Evolutionary conservation across 1,140 invertebrate species (phyloP), one percentile per base, ranked within the genome.

Genomic region (Melitaea cinxia): DNA sequence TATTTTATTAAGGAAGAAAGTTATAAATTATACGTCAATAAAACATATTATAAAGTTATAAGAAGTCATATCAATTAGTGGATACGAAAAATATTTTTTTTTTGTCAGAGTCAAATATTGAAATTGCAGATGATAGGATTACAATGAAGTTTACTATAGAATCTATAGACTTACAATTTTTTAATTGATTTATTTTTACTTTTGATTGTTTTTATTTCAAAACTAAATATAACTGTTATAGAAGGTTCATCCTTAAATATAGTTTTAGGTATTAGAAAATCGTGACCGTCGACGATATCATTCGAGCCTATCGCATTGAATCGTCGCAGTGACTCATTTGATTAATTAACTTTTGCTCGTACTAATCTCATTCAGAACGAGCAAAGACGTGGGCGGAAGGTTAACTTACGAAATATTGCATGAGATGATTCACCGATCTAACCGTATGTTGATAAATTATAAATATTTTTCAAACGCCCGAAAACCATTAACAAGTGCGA

Each of bases 301-400:
- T 42, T 65, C 15, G 33, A 61, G 55, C 37, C 55, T 65, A 65
- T 59, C 55, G 45, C 19, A 10, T 47, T 47, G 39, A 19, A 60
- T 60, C 58, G 58, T 60, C 58, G 4, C 47, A 4, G 26, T 60
- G 58, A 65, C 30, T 65, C 63, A 65, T 19, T 65, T 65, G 63
- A 65, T 65, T 65, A 65, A 65, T 65, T 65, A 58, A 65, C 45
- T 65, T 65, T 53, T 54, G 63, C 59, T 65, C 49, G 58, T 21
- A 50, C 54, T 59, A 65, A 65, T 65, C 55, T 65, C 49, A 65
- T 60, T 60, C 58, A 60, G 28, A 52, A 28, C 45, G 49, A 60
- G 47, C 45, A 26, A 15, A 26, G 28, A 10, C 33, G 62, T 65
- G 45, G 62, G 62, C 54, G 62, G 12, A 19, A 47, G 42, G 42